Conservation (phyloP, 2,888 invertebrate genomes). For the Drosophila sordidula region DNA sequence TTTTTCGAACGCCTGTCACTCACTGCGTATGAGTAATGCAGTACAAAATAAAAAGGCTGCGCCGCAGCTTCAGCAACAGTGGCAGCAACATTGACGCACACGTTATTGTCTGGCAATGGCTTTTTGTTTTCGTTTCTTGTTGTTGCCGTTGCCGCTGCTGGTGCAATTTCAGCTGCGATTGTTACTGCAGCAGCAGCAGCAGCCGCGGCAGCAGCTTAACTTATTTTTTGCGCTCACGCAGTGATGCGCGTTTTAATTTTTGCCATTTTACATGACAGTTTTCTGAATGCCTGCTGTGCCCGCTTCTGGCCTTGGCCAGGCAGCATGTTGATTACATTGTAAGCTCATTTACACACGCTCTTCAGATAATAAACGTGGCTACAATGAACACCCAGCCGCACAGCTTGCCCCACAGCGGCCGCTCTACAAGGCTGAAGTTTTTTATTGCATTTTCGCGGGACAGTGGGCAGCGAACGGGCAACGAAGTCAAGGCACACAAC, state of each 20-base stretch:
- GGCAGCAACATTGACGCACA: slow-evolving; percentile 13
- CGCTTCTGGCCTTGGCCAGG: slow-evolving; percentile 15
- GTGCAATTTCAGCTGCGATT: slow-evolving; percentile 19
- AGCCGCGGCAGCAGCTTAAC: slow-evolving; percentile 41
- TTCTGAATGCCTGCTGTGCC: slow-evolving; percentile 26
- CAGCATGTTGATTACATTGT: slow-evolving; percentile 66
- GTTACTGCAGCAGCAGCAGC: slow-evolving; percentile 24
- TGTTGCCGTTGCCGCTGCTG: slow-evolving; percentile 7
- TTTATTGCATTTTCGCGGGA: neutral
- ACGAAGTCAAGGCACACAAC: neutral
- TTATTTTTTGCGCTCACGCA: slow-evolving; percentile 45
- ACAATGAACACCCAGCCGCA: slow-evolving; percentile 11
- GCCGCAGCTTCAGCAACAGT: slow-evolving; percentile 14
- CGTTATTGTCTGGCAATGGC: slow-evolving; percentile 21
- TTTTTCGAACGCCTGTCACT: slow-evolving; percentile 51
- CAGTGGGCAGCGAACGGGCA: neutral
- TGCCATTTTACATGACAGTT: slow-evolving; percentile 52
- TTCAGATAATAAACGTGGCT: slow-evolving; percentile 59
- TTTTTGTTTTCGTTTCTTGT: slow-evolving; percentile 7
- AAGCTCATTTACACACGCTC: slow-evolving; percentile 70
- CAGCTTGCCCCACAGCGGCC: neutral
- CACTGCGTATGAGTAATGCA: slow-evolving; percentile 52
- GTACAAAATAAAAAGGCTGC: slow-evolving; percentile 14
- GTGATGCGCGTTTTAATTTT: slow-evolving; percentile 50
- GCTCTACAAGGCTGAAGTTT: slow-evolving; percentile 3